Percentiles rank a stretch among this genome's conserved stretches.
phyloP scores from a whole-genome alignment of 1,140 invertebrate species.

The Acarapis woodi region DNA sequence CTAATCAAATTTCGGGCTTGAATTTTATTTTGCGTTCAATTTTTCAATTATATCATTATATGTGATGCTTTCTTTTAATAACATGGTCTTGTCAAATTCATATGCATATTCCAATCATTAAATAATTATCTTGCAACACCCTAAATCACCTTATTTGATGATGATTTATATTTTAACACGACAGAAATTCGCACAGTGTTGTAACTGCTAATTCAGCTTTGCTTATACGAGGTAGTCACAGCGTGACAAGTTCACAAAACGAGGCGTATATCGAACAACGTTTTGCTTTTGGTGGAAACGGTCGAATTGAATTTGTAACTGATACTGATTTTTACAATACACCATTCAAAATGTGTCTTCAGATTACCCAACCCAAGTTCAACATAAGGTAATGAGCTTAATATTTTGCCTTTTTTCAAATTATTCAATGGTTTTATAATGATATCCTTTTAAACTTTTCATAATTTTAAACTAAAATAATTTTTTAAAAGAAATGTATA shows the following conservation, averaged over 20 bases:
- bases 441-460: constrained; percentile 7
- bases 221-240: constrained; percentile 31
- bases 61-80: too few species aligned
- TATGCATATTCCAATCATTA: too few species aligned
- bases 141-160: too few species aligned
- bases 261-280: constrained; percentile 3
- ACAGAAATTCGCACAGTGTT: constrained; percentile 47
- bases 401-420: constrained; percentile 1
- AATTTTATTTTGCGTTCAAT: too few species aligned
- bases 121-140: too few species aligned
- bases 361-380: constrained; percentile 37
- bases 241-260: constrained; percentile 23
- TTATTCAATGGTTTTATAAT: background rate
- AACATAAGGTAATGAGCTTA: constrained; percentile 25
- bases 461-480: background rate
- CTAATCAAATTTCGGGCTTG: too few species aligned
- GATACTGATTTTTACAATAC: constrained; percentile 47
- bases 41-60: too few species aligned
- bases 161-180: too few species aligned
- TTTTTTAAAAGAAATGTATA: too few species aligned
- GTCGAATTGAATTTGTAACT: constrained; percentile 37
- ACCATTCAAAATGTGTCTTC: constrained; percentile 41
- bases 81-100: too few species aligned
- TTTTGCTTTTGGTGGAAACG: constrained; percentile 32
- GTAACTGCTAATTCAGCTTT: constrained; percentile 41